Conservation (phyloP, 2,888 invertebrate species). For the Acronicta aceris region DNA sequence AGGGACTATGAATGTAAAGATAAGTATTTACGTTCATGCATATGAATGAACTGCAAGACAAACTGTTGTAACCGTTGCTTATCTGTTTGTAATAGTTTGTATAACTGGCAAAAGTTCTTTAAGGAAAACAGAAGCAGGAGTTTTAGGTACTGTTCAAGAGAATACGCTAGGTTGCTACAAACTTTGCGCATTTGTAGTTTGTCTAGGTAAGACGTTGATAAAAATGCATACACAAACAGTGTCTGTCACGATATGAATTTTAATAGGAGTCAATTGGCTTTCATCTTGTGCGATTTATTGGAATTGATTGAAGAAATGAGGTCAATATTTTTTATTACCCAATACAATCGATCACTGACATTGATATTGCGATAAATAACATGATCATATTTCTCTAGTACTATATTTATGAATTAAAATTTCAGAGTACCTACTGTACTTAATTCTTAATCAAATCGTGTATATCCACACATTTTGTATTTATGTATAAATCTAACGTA, state of each 20-base stretch:
- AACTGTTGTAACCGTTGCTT: conserved; percentile 45
- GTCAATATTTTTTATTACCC: conserved; percentile 21
- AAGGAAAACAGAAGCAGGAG: conserved; percentile 32
- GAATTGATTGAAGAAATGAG: conserved; percentile 40
- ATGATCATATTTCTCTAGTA: no score
- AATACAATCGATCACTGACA: conserved; percentile 6
- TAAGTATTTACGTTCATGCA: conserved; percentile 49
- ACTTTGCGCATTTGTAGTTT: conserved; percentile 8
- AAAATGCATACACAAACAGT: conserved; percentile 3
- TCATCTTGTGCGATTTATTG: conserved; percentile 36
- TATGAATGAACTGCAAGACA: conserved; percentile 49
- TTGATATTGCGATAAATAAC: not conserved
- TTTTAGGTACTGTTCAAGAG: conserved; percentile 36
- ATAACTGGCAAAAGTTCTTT: conserved; percentile 36
- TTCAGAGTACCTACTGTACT: no score
- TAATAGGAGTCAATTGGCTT: conserved; percentile 40
- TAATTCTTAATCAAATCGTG: conserved; percentile 9
- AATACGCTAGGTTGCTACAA: conserved; percentile 10
- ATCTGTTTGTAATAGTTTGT: conserved; percentile 39
- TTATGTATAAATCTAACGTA: conserved; percentile 13
- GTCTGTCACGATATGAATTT: conserved; percentile 10
- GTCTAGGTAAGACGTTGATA: conserved; percentile 6
- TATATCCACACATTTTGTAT: conserved; percentile 7
- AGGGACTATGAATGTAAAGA: conserved; percentile 47
- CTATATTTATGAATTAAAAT: no score